These are phyloP conservation scores for Phrynocephalus vlangalii DNA, from an alignment of 2,797 vertebrate species.

Conservation along the genomic window DNA sequence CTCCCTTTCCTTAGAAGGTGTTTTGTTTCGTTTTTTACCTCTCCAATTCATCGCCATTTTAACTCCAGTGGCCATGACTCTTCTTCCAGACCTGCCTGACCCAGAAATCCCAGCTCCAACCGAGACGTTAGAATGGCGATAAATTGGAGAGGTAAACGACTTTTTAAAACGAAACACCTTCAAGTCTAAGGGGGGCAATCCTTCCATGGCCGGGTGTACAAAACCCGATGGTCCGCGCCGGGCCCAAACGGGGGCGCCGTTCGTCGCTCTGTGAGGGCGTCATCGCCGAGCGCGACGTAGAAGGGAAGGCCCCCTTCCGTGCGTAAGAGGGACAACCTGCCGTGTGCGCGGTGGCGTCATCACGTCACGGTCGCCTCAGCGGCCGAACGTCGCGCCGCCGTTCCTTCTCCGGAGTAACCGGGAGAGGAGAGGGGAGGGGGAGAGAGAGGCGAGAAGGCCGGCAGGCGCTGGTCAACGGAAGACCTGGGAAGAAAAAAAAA, in stretches of 20 bases:
- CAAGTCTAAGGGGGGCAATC: too few species aligned
- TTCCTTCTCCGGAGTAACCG: slow-evolving; percentile 63
- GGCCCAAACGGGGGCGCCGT: too few species aligned
- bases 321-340: neutral
- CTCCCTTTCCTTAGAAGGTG: too few species aligned
- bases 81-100: neutral
- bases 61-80: too few species aligned
- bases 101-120: neutral
- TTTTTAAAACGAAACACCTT: too few species aligned
- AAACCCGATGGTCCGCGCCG: too few species aligned
- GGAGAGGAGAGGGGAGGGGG: neutral
- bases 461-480: too few species aligned
- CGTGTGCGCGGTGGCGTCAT: neutral
- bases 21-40: too few species aligned
- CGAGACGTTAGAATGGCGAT: neutral
- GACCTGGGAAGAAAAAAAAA: neutral
- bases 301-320: neutral
- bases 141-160: too few species aligned
- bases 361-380: neutral
- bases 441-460: too few species aligned
- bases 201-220: too few species aligned
- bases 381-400: neutral
- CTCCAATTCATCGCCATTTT: too few species aligned
- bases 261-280: neutral
- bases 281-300: neutral